A percentile compares a stretch with the other conserved stretches of the same genome.
These are phyloP conservation scores for Cricetomys ansorgei DNA, from an alignment of 2,113 vertebrate genomes.

Conservation along the genomic window DNA sequence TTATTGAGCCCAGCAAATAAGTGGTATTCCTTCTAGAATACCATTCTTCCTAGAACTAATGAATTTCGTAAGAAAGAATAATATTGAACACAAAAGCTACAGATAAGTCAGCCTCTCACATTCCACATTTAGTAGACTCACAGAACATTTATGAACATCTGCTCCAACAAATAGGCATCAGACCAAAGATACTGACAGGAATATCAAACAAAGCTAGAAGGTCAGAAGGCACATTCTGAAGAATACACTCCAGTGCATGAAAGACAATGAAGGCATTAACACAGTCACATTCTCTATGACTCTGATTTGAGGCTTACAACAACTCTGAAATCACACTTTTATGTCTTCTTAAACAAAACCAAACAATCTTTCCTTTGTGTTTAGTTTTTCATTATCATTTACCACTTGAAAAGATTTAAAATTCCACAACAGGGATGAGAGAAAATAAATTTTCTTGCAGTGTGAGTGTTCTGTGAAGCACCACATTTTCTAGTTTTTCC, in stretches of 20 bases:
- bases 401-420: neutral
- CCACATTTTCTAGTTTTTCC: neutral
- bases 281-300: constrained; percentile 41
- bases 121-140: neutral
- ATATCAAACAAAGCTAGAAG: constrained; percentile 5
- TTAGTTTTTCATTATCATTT: constrained; percentile 37
- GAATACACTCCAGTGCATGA: neutral
- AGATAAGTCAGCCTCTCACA: neutral
- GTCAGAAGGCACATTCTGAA: constrained; percentile 56
- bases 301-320: constrained; percentile 32
- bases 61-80: constrained; percentile 14
- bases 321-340: neutral
- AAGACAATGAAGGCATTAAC: constrained; percentile 3
- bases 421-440: constrained; percentile 9
- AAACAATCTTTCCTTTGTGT: constrained; percentile 6
- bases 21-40: constrained; percentile 26
- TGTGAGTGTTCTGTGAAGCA: neutral
- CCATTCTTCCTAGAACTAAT: constrained; percentile 43
- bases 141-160: neutral
- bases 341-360: constrained; percentile 16
- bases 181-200: neutral
- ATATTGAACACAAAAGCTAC: constrained; percentile 6
- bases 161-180: neutral
- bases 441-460: constrained; percentile 34
- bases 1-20: neutral